phyloP scores from a whole-genome alignment of 64 coral and sea anemone genomes.

The Platygyra sinensis region DNA sequence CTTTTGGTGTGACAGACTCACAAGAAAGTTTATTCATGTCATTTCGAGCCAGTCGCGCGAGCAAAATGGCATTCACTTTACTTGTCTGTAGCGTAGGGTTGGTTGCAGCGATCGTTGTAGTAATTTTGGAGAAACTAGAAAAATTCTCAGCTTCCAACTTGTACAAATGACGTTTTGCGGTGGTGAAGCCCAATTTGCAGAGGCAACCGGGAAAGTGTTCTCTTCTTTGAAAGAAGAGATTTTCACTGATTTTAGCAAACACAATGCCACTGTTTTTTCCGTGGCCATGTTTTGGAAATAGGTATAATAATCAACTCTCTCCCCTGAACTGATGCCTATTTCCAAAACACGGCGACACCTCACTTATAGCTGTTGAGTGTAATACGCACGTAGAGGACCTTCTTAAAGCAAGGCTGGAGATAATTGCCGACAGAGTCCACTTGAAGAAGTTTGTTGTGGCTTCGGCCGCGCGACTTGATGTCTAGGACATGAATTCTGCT shows the following conservation, averaged over 20 bases:
- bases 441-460: slow-evolving; percentile 45
- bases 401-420: not conserved
- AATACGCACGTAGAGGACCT: not conserved
- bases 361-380: slow-evolving; percentile 36
- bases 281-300: slow-evolving; percentile 58
- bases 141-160: not conserved
- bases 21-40: not conserved
- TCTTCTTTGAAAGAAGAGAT: not conserved
- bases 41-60: too few species aligned
- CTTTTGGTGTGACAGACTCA: too few species aligned
- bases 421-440: not conserved
- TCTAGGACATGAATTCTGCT: slow-evolving; percentile 2
- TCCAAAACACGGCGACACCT: too few species aligned
- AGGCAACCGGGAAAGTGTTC: not conserved
- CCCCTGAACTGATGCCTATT: too few species aligned
- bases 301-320: too few species aligned
- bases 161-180: slow-evolving; percentile 21
- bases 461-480: not conserved
- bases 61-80: too few species aligned
- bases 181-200: not conserved
- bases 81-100: not conserved
- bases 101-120: not conserved
- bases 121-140: not conserved
- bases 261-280: too few species aligned
- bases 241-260: slow-evolving; percentile 18